Percentiles rank a stretch among this genome's conserved stretches.
Evolutionary conservation across 2,797 vertebrate species (phyloP).

Genomic region (Chaunax sp.): DNA sequence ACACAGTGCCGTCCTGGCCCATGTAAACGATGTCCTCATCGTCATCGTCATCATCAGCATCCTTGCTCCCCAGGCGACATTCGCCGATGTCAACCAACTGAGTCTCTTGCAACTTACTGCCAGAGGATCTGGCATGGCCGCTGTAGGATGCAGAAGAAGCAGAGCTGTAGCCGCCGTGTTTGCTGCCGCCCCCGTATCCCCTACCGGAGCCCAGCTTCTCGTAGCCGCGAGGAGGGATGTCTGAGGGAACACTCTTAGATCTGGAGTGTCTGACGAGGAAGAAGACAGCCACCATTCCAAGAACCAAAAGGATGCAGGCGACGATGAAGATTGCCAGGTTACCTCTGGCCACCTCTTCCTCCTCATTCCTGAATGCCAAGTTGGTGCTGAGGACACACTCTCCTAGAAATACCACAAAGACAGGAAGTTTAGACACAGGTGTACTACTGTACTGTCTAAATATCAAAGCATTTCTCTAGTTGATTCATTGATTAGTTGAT

Average conservation of each 20-base stretch:
- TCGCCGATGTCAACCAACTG: slow-evolving; percentile 88
- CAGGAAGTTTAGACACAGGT: slow-evolving; percentile 17
- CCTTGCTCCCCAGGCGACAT: slow-evolving; percentile 59
- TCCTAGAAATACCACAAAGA: slow-evolving; percentile 71
- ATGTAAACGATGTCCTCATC: slow-evolving; percentile 97
- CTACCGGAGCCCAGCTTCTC: slow-evolving; percentile 86
- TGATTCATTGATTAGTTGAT: not conserved
- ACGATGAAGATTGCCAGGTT: slow-evolving; percentile 86
- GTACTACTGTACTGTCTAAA: not conserved
- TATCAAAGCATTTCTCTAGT: not conserved
- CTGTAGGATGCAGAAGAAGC: slow-evolving; percentile 45
- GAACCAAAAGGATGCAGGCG: slow-evolving; percentile 83
- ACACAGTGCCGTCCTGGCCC: slow-evolving; percentile 94
- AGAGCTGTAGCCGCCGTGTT: slow-evolving; percentile 69
- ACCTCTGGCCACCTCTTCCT: slow-evolving; percentile 58
- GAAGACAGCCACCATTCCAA: slow-evolving; percentile 79
- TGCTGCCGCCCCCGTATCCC: slow-evolving; percentile 54
- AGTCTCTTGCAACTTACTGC: slow-evolving; percentile 79
- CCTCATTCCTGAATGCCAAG: slow-evolving; percentile 67
- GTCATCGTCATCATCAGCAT: slow-evolving; percentile 69
- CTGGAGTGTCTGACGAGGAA: slow-evolving; percentile 84
- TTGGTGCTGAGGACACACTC: slow-evolving; percentile 87
- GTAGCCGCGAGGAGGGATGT: slow-evolving; percentile 82
- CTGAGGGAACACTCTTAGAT: slow-evolving; percentile 73
- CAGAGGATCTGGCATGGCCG: slow-evolving; percentile 68